Conservation (phyloP, 2,888 invertebrate species). For the Megaustenia siamemsis region DNA sequence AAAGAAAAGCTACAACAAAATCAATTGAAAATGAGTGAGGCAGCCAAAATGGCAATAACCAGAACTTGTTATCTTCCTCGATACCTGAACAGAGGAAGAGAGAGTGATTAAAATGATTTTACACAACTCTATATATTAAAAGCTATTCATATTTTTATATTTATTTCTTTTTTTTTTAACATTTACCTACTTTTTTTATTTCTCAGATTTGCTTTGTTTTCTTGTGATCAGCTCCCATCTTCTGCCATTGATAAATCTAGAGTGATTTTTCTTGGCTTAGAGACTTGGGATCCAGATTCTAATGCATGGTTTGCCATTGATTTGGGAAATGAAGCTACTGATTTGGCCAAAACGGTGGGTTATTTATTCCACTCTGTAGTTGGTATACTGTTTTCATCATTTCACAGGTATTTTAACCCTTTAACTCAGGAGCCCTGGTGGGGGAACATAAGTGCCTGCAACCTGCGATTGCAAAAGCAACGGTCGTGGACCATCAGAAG, state of each 20-base stretch:
- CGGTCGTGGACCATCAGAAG: too few species aligned
- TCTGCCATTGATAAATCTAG: conserved; percentile 63
- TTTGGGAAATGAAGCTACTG: conserved; percentile 59
- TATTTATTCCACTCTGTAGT: background rate
- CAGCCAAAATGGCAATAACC: too few species aligned
- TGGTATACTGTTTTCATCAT: too few species aligned
- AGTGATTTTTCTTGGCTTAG: conserved; percentile 74
- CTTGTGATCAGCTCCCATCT: conserved; percentile 64
- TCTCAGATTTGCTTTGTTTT: conserved; percentile 58
- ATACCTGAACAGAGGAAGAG: too few species aligned
- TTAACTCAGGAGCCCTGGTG: too few species aligned
- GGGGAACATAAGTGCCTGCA: too few species aligned
- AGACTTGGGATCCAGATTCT: conserved; percentile 62
- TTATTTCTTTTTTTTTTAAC: too few species aligned
- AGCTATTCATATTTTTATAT: background rate
- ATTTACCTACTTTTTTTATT: background rate
- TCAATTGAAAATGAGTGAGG: too few species aligned
- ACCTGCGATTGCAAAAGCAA: too few species aligned
- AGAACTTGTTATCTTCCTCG: too few species aligned
- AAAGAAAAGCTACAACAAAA: too few species aligned
- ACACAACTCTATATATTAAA: background rate
- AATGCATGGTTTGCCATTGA: conserved; percentile 76
- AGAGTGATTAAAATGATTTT: background rate
- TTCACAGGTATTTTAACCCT: too few species aligned
- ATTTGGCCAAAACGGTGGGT: conserved; percentile 20